Conservation (phyloP, 1,140 invertebrate species). For the Anadara kagoshimensis region DNA sequence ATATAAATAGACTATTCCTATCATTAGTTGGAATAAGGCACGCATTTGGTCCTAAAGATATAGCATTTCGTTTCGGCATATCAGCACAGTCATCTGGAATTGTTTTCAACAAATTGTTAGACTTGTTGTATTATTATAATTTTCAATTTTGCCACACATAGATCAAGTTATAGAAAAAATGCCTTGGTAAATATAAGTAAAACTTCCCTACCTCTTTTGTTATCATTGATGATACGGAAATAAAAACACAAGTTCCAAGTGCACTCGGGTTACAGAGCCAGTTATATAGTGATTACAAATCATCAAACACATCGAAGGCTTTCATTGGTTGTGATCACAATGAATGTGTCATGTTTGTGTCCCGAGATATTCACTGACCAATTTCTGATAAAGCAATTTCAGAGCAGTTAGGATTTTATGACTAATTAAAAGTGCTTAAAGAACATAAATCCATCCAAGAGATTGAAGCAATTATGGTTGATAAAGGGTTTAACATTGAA, state of each 20-base stretch:
- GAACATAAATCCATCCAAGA: slow-evolving; percentile 3
- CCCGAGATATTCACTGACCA: slow-evolving; percentile 28
- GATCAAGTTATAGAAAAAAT: slow-evolving; percentile 42
- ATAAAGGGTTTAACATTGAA: slow-evolving; percentile 40
- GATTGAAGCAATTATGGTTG: slow-evolving; percentile 33
- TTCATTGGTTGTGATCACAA: slow-evolving; percentile 29
- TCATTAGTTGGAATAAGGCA: slow-evolving; percentile 1
- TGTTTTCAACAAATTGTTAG: slow-evolving; percentile 38
- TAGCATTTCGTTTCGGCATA: slow-evolving; percentile 38
- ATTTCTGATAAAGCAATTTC: slow-evolving; percentile 39
- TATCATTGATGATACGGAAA: slow-evolving; percentile 46
- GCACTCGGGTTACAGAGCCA: no score
- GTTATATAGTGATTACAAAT: slow-evolving; percentile 48
- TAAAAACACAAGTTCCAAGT: slow-evolving; percentile 34
- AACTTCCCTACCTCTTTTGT: slow-evolving; percentile 37
- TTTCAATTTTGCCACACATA: slow-evolving; percentile 45
- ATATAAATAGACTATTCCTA: slow-evolving; percentile 36
- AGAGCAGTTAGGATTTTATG: slow-evolving; percentile 28
- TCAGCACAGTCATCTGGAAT: slow-evolving; percentile 30
- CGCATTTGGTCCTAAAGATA: slow-evolving; percentile 36
- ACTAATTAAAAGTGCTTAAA: neutral
- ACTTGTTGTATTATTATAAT: slow-evolving; percentile 40
- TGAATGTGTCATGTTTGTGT: slow-evolving; percentile 42
- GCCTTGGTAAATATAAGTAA: slow-evolving; percentile 35
- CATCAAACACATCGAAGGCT: slow-evolving; percentile 20